Percentiles rank a stretch among this genome's conserved stretches.
Evolutionary conservation across 2,113 vertebrate genomes (phyloP).

Genomic region (Cyrtonyx montezumae): DNA sequence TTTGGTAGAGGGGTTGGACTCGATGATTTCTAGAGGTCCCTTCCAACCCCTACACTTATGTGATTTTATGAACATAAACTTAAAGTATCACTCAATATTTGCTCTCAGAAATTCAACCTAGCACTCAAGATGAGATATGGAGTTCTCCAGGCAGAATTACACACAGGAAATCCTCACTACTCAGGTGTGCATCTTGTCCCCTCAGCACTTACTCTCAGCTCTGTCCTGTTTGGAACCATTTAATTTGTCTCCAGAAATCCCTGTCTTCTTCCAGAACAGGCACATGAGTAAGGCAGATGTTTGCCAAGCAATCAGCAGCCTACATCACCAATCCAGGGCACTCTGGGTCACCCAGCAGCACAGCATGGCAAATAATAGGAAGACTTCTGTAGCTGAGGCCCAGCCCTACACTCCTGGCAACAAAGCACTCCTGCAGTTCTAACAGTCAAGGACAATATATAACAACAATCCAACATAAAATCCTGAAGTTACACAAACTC

Average conservation of each 20-base stretch:
- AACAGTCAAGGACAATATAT: background rate
- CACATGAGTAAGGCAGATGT: fast-evolving
- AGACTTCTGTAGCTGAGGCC: background rate
- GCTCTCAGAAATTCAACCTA: background rate
- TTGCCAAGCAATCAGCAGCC: background rate
- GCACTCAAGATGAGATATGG: background rate
- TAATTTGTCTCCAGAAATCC: background rate
- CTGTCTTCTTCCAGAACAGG: background rate
- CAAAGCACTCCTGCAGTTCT: background rate
- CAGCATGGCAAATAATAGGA: background rate
- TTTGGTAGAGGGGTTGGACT: too few species aligned
- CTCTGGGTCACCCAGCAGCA: background rate
- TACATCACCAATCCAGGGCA: fast-evolving
- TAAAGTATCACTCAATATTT: background rate
- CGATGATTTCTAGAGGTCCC: too few species aligned
- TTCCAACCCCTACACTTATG: too few species aligned
- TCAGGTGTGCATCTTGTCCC: fast-evolving
- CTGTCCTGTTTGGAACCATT: fast-evolving
- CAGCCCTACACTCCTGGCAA: background rate
- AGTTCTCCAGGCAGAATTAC: fast-evolving
- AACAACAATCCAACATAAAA: background rate
- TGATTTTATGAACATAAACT: background rate
- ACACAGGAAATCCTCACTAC: background rate
- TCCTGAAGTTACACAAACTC: background rate
- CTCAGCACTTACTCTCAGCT: fast-evolving